These are phyloP conservation scores for Enteromius treurensis DNA, from an alignment of 2,797 vertebrate genomes.

Conservation along the genomic window DNA sequence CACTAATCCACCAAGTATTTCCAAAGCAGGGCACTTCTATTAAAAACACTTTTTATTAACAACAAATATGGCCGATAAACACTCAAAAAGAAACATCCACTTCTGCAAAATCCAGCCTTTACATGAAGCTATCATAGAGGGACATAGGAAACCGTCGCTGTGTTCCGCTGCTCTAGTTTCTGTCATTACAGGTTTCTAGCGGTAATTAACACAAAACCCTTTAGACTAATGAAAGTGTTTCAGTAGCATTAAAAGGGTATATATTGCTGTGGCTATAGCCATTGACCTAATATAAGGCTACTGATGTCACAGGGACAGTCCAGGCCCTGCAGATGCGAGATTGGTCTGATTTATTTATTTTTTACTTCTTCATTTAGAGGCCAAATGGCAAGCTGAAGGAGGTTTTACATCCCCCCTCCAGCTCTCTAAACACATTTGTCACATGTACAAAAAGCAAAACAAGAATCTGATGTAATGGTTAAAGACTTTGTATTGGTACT, in stretches of 20 bases:
- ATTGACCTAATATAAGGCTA: constrained; percentile 39
- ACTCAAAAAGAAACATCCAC: not conserved
- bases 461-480: not conserved
- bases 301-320: constrained; percentile 25
- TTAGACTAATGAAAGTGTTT: constrained; percentile 50
- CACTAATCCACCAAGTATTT: not conserved
- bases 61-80: constrained; percentile 10
- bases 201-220: constrained; percentile 44
- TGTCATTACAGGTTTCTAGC: constrained; percentile 51
- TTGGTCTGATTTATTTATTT: not conserved
- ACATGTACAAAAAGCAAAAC: not conserved
- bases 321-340: not conserved
- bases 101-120: constrained; percentile 4
- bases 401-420: not conserved
- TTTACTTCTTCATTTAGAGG: not conserved
- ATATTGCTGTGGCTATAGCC: constrained; percentile 12
- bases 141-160: not conserved
- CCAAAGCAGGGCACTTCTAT: not conserved
- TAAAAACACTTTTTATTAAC: constrained; percentile 29
- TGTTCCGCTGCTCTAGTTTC: constrained; percentile 39
- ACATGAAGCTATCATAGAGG: not conserved
- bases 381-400: not conserved
- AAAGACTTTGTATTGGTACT: not conserved
- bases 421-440: not conserved
- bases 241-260: constrained; percentile 29